Percentiles rank a stretch among this genome's conserved stretches.
Evolutionary conservation across 2,797 vertebrate species (phyloP).

Genomic region (Propithecus deckenii): DNA sequence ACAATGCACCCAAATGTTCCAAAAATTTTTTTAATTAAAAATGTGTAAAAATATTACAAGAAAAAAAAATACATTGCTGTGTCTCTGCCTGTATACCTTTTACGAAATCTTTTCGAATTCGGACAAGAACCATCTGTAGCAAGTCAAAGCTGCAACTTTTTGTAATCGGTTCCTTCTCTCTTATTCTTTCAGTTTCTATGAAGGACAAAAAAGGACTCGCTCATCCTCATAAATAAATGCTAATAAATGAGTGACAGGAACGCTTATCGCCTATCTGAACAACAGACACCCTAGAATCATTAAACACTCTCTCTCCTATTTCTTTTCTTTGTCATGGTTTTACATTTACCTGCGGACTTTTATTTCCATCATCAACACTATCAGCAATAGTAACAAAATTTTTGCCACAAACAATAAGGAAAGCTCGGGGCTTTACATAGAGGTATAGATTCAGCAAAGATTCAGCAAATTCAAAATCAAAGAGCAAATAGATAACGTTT

Average conservation of each 20-base stretch:
- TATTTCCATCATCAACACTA: neutral
- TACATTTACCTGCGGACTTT: neutral
- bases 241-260: neutral
- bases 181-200: neutral
- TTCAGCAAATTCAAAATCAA: neutral
- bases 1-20: neutral
- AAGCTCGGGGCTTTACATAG: neutral
- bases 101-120: neutral
- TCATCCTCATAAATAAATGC: neutral
- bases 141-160: neutral
- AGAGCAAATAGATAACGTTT: neutral
- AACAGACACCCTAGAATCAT: neutral
- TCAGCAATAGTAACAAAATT: neutral
- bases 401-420: neutral
- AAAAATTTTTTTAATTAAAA: neutral
- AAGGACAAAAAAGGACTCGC: neutral
- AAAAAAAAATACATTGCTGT: neutral
- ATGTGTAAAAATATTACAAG: neutral
- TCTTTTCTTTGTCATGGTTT: neutral
- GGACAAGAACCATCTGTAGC: neutral
- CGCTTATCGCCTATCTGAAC: neutral
- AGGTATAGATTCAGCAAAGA: neutral
- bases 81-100: neutral
- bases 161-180: neutral
- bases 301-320: neutral